phyloP scores from a whole-genome alignment of 2,888 invertebrate species.

The Drosophila siamana region DNA sequence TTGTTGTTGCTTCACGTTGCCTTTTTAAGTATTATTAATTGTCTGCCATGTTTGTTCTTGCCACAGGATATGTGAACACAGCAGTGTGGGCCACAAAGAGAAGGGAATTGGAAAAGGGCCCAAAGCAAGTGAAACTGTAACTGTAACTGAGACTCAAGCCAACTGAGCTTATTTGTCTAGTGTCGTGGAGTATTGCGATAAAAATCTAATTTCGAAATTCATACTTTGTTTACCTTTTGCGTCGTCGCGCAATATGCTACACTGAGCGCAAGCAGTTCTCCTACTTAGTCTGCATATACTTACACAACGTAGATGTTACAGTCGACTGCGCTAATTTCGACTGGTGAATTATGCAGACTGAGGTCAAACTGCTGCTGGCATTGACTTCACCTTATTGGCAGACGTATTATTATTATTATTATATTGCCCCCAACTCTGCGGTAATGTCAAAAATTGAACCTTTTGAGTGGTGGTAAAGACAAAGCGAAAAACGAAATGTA shows the following conservation, averaged over 20 bases:
- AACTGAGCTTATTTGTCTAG: constrained; percentile 50
- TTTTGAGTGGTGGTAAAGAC: constrained; percentile 11
- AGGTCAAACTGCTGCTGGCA: constrained; percentile 6
- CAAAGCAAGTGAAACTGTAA: constrained; percentile 9
- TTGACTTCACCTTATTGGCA: neutral
- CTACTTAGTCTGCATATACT: constrained; percentile 8
- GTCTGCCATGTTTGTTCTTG: constrained; percentile 69
- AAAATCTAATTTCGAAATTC: constrained; percentile 63
- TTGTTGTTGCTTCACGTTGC: constrained; percentile 49
- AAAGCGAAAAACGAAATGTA: constrained; percentile 25
- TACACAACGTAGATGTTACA: constrained; percentile 33
- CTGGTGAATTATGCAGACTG: constrained; percentile 49
- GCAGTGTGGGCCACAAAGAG: neutral
- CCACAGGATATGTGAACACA: constrained; percentile 64
- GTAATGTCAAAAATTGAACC: constrained; percentile 44
- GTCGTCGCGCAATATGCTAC: constrained; percentile 26
- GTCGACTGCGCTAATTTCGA: constrained; percentile 48
- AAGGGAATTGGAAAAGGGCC: neutral
- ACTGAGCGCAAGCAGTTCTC: constrained; percentile 1
- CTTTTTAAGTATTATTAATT: constrained; percentile 82
- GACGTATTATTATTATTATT: neutral
- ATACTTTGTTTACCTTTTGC: constrained; percentile 56
- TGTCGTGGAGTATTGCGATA: constrained; percentile 51
- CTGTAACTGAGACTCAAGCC: neutral
- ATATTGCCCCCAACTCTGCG: neutral